phyloP scores from a whole-genome alignment of 2,113 vertebrate genomes.

The Strigops habroptila region DNA sequence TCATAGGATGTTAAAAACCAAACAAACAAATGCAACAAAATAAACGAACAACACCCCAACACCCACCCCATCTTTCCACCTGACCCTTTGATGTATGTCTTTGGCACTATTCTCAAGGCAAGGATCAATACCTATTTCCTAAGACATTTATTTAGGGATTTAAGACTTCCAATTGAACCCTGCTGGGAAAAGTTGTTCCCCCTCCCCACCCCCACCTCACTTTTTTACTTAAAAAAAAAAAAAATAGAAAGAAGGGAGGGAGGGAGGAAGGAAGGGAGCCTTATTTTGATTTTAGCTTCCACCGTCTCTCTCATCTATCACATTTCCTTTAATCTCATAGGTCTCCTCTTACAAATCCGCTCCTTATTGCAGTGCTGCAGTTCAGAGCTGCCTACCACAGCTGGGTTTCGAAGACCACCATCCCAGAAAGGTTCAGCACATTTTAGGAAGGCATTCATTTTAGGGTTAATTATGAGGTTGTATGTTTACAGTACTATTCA shows the following conservation, averaged over 20 bases:
- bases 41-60: not conserved
- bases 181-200: not conserved
- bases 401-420: not conserved
- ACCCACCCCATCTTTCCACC: not conserved
- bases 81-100: slow-evolving; percentile 53
- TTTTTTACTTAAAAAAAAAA: not conserved
- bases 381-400: not conserved
- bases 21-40: not conserved
- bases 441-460: not conserved
- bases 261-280: not conserved
- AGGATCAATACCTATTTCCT: slow-evolving; percentile 63
- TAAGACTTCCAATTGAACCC: slow-evolving; percentile 23
- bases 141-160: slow-evolving; percentile 57
- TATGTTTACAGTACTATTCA: not conserved
- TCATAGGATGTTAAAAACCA: slow-evolving; percentile 13
- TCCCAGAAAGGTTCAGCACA: not conserved
- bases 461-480: not conserved
- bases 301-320: not conserved
- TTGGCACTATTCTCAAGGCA: slow-evolving; percentile 5
- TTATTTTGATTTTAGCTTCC: not conserved
- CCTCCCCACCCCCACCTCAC: no score
- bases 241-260: not conserved
- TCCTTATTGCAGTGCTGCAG: not conserved
- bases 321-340: not conserved
- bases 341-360: not conserved